Percentiles rank a stretch among this genome's conserved stretches.
Evolutionary conservation across 1,140 invertebrate species (phyloP).

Genomic region (Diachasma alloeum): DNA sequence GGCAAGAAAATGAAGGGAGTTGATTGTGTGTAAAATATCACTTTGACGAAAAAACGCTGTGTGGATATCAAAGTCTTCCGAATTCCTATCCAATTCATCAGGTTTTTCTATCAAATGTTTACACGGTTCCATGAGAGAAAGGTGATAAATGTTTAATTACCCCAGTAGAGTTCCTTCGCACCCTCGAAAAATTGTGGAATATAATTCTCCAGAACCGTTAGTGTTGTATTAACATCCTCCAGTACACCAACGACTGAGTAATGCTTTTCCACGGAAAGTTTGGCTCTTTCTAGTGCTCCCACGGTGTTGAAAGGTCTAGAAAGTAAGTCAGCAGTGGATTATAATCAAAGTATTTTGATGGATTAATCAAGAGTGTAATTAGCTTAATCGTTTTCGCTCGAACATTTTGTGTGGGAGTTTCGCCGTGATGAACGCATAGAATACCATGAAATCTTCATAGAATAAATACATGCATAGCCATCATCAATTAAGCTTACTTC

Average conservation of each 20-base stretch:
- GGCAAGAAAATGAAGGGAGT: too few relatives aligned
- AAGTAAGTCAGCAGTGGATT: conserved; percentile 23
- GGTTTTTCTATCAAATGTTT: too few relatives aligned
- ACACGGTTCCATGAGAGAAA: too few relatives aligned
- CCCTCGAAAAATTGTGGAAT: conserved; percentile 85
- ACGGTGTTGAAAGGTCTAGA: conserved; percentile 83
- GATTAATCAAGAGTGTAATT: conserved; percentile 23
- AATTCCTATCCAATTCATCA: too few relatives aligned
- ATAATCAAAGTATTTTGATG: background rate
- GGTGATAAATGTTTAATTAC: conserved; percentile 67
- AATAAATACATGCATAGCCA: background rate
- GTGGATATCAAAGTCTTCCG: too few relatives aligned
- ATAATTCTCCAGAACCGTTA: conserved; percentile 85
- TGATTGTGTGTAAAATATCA: too few relatives aligned
- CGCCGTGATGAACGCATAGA: too few relatives aligned
- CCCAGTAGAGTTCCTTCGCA: conserved; percentile 79
- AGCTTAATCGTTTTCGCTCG: background rate
- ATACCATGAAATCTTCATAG: too few relatives aligned
- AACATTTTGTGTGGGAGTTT: too few relatives aligned
- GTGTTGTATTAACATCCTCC: conserved; percentile 85
- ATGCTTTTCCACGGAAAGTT: conserved; percentile 83
- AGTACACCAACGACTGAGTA: conserved; percentile 89
- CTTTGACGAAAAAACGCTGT: too few relatives aligned
- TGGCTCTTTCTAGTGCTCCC: conserved; percentile 84
- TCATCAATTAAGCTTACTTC: background rate